These are phyloP conservation scores for Irena cyanogastra DNA, from an alignment of 2,113 vertebrate species.

Conservation along the genomic window DNA sequence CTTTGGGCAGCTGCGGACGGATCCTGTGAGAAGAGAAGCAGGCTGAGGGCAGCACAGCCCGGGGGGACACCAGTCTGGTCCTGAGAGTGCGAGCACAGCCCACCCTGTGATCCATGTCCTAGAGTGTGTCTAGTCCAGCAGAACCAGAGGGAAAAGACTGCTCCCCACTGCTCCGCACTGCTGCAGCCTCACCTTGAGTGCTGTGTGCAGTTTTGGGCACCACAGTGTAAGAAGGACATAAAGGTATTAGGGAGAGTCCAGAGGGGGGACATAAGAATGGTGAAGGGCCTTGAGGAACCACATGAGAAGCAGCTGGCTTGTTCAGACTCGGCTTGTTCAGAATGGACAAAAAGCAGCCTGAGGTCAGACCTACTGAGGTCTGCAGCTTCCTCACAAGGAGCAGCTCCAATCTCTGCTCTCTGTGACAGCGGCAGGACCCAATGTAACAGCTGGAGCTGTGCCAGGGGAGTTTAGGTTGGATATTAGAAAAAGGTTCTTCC, in stretches of 20 bases:
- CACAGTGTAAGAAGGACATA: not conserved
- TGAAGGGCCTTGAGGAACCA: not conserved
- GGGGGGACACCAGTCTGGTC: not conserved
- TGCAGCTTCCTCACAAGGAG: not conserved
- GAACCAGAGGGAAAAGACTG: not conserved
- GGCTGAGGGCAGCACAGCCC: not conserved
- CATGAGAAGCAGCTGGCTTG: not conserved
- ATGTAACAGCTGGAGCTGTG: not conserved
- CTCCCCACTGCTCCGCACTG: not conserved
- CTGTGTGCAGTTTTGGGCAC: not conserved
- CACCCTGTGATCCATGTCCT: not conserved
- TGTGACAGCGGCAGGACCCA: not conserved
- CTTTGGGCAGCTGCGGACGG: conserved; percentile 95
- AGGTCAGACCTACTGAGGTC: not conserved
- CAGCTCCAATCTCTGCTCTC: not conserved
- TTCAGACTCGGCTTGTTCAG: not conserved
- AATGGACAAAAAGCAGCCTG: not conserved
- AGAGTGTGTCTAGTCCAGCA: not conserved
- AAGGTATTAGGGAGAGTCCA: not conserved
- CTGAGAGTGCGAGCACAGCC: rapidly evolving
- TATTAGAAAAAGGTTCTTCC: rapidly evolving
- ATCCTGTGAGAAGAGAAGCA: conserved; percentile 73
- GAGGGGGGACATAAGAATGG: not conserved
- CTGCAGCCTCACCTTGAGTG: not conserved
- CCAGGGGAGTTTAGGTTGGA: rapidly evolving